Evolutionary conservation across 2,797 vertebrate species (phyloP), one percentile per base, ranked within the genome.

Genomic region (Toxotes lorentzi): DNA sequence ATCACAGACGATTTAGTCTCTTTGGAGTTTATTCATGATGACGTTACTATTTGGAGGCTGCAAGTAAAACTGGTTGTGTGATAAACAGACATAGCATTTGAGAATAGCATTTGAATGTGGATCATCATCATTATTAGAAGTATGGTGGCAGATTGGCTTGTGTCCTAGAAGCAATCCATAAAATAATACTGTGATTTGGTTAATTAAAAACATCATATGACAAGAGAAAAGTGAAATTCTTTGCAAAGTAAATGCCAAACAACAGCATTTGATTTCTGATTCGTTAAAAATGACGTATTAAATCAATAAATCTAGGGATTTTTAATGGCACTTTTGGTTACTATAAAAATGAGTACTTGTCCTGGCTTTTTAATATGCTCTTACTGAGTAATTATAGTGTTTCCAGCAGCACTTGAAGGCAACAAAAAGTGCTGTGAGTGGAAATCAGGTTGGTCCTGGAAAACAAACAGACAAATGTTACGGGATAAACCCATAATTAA

Each of bases 341-440:
- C 30, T 6, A 7, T 27, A 41, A 38, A 38, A 2, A 24, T 16
- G 13, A 41, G 32, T 24, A 43, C 1, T 4, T 10, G 4, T n/a
- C 4, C 1, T 24, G 12, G 13, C 8, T 32, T 34, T 34, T 56
- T 38, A 51, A n/a, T 19, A 0, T 38, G 53, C 40, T 27, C 61
- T 58, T 0, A 66, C 5, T 47, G 21, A 8, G 6, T 34, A 16
- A 24, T 21, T 4, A 0, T 17, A 7, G 5, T 5, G 21, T 65
- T 50, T 72, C 59, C 76, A 69, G 60, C 54, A 59, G 65, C 32
- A 23, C 41, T 30, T 35, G 50, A 80, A 83, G 47, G 66, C 69
- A 78, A 41, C 67, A 68, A 47, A 59, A 50, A 27, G 10, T 0
- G 4, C 16, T 30, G 19, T 57, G 32, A 7, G 12, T 60, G 71